These are phyloP conservation scores for Boleophthalmus pectinirostris DNA, from an alignment of 2,113 vertebrate genomes.

Conservation along the genomic window DNA sequence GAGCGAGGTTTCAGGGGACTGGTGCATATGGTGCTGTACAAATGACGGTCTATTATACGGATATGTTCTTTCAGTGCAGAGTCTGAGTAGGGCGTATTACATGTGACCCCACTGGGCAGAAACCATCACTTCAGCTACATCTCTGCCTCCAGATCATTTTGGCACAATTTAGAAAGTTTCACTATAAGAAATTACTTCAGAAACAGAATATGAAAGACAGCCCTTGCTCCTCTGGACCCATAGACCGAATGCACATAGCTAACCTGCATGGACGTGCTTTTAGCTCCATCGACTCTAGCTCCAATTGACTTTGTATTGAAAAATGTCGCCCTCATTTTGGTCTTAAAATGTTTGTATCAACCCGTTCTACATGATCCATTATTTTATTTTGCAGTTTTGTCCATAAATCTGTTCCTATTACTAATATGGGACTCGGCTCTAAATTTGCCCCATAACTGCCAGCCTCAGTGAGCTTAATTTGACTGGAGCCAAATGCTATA, in stretches of 20 bases:
- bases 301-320: too few relatives aligned
- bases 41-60: conserved; percentile 6
- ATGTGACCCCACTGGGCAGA: neutral
- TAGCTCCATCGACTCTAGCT: too few relatives aligned
- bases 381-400: too few relatives aligned
- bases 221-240: neutral
- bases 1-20: conserved; percentile 15
- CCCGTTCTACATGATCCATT: too few relatives aligned
- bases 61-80: conserved; percentile 2
- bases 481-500: too few relatives aligned
- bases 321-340: too few relatives aligned
- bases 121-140: neutral
- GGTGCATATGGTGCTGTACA: conserved; percentile 4
- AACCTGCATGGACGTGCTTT: too few relatives aligned
- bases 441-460: too few relatives aligned
- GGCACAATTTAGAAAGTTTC: neutral
- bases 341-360: too few relatives aligned
- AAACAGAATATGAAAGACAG: neutral
- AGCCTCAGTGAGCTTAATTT: too few relatives aligned
- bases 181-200: neutral
- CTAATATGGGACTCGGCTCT: too few relatives aligned
- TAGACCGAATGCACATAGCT: neutral
- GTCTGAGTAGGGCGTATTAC: conserved; percentile 1
- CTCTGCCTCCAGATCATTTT: neutral
- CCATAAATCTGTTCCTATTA: too few relatives aligned